Percentiles rank a stretch among this genome's conserved stretches.
Conservation (phyloP, 2,888 invertebrate genomes). For the Balanococcus diminutus region DNA sequence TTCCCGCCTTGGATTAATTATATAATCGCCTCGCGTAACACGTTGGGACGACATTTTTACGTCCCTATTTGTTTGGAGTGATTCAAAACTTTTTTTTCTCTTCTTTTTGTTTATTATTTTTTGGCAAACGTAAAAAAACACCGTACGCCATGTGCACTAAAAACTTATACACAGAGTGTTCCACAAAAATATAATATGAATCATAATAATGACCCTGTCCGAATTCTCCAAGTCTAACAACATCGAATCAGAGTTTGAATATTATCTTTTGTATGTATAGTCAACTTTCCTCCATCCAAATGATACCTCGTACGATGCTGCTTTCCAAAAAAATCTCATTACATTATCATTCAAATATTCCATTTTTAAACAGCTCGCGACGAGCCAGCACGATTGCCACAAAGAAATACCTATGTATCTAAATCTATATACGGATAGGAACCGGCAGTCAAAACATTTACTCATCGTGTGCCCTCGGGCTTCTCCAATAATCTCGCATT, state of each 20-base stretch:
- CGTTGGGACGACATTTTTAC: constrained; percentile 42
- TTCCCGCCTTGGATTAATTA: constrained; percentile 26
- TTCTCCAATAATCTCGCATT: neutral
- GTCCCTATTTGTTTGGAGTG: neutral
- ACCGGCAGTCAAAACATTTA: constrained; percentile 13
- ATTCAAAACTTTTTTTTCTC: neutral
- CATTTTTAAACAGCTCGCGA: neutral
- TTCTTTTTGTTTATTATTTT: constrained; percentile 26
- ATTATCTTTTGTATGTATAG: neutral
- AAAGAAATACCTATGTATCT: neutral
- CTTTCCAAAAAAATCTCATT: neutral
- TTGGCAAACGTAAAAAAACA: neutral
- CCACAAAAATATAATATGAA: neutral
- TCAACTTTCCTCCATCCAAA: neutral
- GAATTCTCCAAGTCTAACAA: neutral
- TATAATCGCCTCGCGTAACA: constrained; percentile 26
- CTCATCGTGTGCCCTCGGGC: neutral
- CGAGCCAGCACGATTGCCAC: neutral
- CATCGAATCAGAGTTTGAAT: neutral
- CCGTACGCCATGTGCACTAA: neutral
- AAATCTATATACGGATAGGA: too few species aligned
- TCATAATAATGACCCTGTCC: neutral
- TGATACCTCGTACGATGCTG: neutral
- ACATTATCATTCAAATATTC: neutral
- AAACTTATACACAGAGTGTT: too few species aligned